Conservation (phyloP, 2,797 vertebrate species). For the Petrocephalus schoutedeni region DNA sequence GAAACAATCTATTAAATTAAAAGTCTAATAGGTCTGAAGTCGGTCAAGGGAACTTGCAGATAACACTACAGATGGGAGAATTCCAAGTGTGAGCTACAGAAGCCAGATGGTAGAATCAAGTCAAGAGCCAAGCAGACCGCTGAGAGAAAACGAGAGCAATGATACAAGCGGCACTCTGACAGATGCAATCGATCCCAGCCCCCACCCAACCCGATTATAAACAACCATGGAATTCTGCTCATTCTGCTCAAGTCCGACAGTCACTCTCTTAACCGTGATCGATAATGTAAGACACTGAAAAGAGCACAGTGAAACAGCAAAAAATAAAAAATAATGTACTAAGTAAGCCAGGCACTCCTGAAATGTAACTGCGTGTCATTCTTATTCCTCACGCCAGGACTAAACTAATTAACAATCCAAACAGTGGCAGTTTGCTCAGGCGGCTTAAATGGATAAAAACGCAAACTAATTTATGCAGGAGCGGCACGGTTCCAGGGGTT, state of each 20-base stretch:
- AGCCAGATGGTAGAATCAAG: constrained; percentile 15
- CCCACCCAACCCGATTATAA: background rate
- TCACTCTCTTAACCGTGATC: background rate
- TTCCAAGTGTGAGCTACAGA: background rate
- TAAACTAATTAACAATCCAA: constrained; percentile 13
- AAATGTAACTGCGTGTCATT: background rate
- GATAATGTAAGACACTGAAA: background rate
- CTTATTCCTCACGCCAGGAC: background rate
- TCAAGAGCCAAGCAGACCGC: background rate
- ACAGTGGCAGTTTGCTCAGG: background rate
- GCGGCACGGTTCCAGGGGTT: background rate
- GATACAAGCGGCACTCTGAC: background rate
- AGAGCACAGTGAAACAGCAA: background rate
- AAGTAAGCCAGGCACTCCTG: background rate
- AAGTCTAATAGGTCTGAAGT: background rate
- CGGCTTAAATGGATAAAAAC: background rate
- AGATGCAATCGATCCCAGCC: background rate
- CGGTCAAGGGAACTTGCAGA: background rate
- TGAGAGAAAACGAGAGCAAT: background rate
- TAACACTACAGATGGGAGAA: background rate
- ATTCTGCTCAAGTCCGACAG: background rate
- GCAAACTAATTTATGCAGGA: background rate
- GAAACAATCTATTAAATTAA: background rate
- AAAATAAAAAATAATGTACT: background rate
- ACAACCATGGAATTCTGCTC: background rate